Evolutionary conservation across 2,113 vertebrate species (phyloP).

Genomic region (Elephas maximus): DNA sequence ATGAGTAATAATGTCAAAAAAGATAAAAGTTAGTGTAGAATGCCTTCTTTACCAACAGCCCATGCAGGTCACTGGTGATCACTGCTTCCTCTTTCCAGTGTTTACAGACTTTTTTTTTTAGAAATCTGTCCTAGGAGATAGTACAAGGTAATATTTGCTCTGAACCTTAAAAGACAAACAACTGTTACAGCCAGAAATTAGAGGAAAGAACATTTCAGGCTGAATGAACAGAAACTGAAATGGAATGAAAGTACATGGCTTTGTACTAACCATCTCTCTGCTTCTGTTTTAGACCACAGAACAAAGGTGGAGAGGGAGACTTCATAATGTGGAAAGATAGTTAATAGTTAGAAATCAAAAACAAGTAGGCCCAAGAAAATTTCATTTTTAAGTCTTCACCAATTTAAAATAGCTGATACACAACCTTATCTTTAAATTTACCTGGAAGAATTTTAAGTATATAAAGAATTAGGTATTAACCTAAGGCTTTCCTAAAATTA

Average conservation of each 20-base stretch:
- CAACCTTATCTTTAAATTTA: conserved; percentile 35
- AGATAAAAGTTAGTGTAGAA: not conserved
- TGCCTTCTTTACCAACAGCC: conserved; percentile 2
- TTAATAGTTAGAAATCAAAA: not conserved
- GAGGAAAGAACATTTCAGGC: not conserved
- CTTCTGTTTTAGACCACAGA: not conserved
- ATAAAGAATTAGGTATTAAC: conserved; percentile 34
- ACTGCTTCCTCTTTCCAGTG: not conserved
- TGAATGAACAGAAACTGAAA: not conserved
- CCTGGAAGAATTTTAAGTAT: conserved; percentile 41
- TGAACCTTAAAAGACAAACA: conserved; percentile 44
- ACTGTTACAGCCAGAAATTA: not conserved
- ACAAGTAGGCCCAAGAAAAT: not conserved
- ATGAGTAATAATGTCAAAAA: not conserved
- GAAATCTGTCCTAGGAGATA: not conserved
- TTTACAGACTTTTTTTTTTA: not conserved
- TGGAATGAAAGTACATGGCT: not conserved
- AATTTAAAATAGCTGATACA: not conserved
- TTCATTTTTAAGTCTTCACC: not conserved
- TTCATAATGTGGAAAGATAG: not conserved
- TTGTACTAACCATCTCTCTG: not conserved
- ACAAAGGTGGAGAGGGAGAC: not conserved
- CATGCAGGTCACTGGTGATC: not conserved
- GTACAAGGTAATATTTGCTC: not conserved
- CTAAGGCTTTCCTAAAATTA: conserved; percentile 54